A percentile compares a stretch with the other conserved stretches of the same genome.
These are phyloP conservation scores for Motacilla tschutschensis DNA, from an alignment of 2,113 vertebrate species.

Conservation along the genomic window DNA sequence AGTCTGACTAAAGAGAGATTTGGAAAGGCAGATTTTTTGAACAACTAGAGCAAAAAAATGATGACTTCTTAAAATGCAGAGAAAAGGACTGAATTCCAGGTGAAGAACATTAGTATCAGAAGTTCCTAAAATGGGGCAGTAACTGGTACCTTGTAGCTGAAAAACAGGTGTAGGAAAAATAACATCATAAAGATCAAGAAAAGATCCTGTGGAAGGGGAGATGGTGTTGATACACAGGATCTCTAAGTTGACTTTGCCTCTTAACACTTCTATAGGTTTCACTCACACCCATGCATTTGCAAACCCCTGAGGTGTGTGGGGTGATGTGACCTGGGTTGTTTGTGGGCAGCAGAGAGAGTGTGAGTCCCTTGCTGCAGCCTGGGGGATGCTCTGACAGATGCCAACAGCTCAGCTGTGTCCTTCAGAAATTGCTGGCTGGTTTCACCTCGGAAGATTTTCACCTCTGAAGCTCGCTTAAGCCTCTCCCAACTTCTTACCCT, in stretches of 20 bases:
- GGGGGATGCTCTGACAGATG: background rate
- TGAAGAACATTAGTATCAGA: background rate
- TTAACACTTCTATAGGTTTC: background rate
- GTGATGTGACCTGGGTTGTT: background rate
- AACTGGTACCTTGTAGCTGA: background rate
- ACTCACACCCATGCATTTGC: background rate
- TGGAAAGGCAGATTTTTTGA: background rate
- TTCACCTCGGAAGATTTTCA: background rate
- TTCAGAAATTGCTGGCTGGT: background rate
- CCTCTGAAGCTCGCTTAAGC: background rate
- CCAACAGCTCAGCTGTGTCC: background rate
- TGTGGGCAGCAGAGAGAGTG: background rate
- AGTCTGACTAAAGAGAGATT: background rate
- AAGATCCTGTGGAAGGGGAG: background rate
- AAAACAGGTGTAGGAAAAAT: background rate
- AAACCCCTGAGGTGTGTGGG: background rate
- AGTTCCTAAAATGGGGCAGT: background rate
- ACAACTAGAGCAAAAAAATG: background rate
- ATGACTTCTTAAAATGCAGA: background rate
- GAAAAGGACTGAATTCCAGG: background rate
- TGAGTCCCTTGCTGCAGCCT: background rate
- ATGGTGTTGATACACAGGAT: background rate
- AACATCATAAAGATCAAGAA: rapidly evolving
- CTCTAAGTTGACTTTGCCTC: background rate
- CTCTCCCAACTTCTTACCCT: background rate